Evolutionary conservation across 2,888 invertebrate genomes (phyloP).

Genomic region (Campoplex nolae): DNA sequence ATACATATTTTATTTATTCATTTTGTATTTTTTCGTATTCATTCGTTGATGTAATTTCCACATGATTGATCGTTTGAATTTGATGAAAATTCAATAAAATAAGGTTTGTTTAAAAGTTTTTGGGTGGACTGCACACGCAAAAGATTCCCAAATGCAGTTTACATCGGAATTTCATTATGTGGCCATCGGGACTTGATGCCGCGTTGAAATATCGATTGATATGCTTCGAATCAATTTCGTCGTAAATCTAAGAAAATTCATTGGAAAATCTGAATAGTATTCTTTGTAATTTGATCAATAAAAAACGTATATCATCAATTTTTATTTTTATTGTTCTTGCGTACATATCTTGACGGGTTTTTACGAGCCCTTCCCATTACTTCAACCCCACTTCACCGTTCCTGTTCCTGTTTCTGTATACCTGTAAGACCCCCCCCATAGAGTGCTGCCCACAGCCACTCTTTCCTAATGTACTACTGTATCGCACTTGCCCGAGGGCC

Average conservation of each 20-base stretch:
- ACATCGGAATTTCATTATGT: slow-evolving; percentile 39
- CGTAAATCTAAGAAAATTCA: neutral
- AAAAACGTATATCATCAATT: neutral
- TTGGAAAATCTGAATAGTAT: neutral
- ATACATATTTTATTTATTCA: neutral
- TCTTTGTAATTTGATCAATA: neutral
- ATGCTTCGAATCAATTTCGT: slow-evolving; percentile 12
- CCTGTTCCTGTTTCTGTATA: too few species aligned
- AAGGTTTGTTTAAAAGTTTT: neutral
- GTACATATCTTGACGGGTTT: too few species aligned
- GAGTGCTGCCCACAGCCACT: too few species aligned
- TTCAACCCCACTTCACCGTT: too few species aligned
- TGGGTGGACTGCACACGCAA: neutral
- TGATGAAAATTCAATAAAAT: neutral
- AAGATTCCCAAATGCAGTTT: slow-evolving; percentile 46
- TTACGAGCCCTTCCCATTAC: too few species aligned
- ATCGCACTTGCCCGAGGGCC: too few species aligned
- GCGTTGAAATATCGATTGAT: slow-evolving; percentile 13
- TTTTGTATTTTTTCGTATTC: neutral
- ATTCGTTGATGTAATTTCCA: neutral
- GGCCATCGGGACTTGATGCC: slow-evolving; percentile 5
- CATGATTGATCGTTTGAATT: neutral
- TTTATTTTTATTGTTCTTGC: too few species aligned
- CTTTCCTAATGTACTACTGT: too few species aligned
- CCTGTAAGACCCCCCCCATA: too few species aligned